phyloP scores from a whole-genome alignment of 2,888 invertebrate species.

The Plemyria rubiginata region DNA sequence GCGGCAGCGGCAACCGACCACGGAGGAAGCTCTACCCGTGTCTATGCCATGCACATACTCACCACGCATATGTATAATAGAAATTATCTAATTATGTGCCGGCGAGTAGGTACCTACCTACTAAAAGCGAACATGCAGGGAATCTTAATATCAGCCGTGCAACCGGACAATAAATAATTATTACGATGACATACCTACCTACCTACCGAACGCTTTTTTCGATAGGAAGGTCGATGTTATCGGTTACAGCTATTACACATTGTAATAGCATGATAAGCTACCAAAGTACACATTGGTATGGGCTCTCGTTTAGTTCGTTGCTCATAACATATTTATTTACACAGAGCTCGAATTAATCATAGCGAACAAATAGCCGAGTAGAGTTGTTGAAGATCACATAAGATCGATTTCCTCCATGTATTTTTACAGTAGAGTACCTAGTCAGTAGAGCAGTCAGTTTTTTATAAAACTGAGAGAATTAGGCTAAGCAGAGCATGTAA shows the following conservation, averaged over 20 bases:
- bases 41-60: conserved; percentile 66
- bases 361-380: conserved; percentile 18
- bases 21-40: conserved; percentile 73
- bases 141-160: conserved; percentile 67
- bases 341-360: conserved; percentile 35
- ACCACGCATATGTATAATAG: conserved; percentile 82
- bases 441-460: neutral
- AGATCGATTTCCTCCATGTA: neutral
- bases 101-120: conserved; percentile 58
- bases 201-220: conserved; percentile 64
- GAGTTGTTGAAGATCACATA: neutral
- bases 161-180: conserved; percentile 63
- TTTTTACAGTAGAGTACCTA: too few species aligned
- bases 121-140: conserved; percentile 64
- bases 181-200: conserved; percentile 59
- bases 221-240: conserved; percentile 78
- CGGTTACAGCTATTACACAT: conserved; percentile 77
- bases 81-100: conserved; percentile 82
- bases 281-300: conserved; percentile 60
- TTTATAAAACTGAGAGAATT: neutral
- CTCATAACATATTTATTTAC: conserved; percentile 38
- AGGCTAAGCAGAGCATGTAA: conserved; percentile 1
- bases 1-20: conserved; percentile 35
- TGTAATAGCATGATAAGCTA: conserved; percentile 74
- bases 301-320: conserved; percentile 40